Base-by-base conservation (phyloP, 2,113 vertebrate genomes). In the Oryzias woworae region DNA sequence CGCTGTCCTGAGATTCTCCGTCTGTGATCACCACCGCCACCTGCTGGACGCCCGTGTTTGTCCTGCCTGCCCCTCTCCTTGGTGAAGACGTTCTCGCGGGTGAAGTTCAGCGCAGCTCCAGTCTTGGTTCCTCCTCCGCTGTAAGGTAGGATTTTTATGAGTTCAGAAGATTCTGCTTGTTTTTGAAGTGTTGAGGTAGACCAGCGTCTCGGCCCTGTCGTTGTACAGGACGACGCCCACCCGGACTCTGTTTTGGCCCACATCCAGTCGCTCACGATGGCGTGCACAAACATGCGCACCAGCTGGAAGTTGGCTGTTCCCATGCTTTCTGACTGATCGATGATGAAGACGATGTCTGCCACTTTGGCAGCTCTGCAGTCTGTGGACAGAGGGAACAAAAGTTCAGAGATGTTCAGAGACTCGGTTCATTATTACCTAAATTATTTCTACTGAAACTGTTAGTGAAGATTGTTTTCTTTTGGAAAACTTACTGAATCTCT, bases 271-370 rank as follows among this genome's bases (percentile, higher is more conserved):
- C 63, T 78, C 24, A 95, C 58, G 0, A 92, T 71, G 0, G 86
- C 90, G 68, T 91, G 77, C 15, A 96, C 84, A 78, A 96, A 94
- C 0, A 8, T 14, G 8, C 93, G 84, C 0, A 93, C 76, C 54
- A 89, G 84, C 7, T 88, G 82, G 71, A 94, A 95, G 65, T 90
- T 88, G 5, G 2, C 0, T 0, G 6, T 13, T 36, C 60, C 77
- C 2, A 80, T 90, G 45, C 87, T 90, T 57, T 83, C 84, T 0
- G 94, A 95, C 28, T 93, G 90, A 20, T 95, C 94, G 45, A 94
- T 76, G 14, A 95, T 90, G 73, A 96, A 95, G 1, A 93, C 94
- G 3, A 94, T 76, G 73, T 95, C 94, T 0, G 93, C 92, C 8
- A 92, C 4, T 36, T 81, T 68, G 4, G 90, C 88, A 46, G 49